Conservation (phyloP, 2,888 invertebrate genomes). For the Seira ritae region DNA sequence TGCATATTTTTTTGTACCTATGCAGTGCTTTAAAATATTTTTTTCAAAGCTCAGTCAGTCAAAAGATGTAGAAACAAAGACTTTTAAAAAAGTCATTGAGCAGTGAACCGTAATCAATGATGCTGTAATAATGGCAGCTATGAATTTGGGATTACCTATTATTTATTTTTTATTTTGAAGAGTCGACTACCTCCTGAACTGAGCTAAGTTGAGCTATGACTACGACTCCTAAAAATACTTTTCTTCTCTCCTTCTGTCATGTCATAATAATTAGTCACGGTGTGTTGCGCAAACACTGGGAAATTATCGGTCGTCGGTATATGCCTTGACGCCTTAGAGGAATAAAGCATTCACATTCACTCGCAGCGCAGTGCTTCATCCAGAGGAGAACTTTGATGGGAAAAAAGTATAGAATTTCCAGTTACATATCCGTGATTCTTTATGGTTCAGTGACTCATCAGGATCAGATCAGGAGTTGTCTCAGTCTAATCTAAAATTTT, state of each 20-base stretch:
- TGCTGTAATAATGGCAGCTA: not conserved
- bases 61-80: too few relatives aligned
- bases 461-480: not conserved
- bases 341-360: not conserved
- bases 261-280: constrained; percentile 11
- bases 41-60: too few relatives aligned
- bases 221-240: not conserved
- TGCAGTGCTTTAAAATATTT: too few relatives aligned
- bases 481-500: too few relatives aligned
- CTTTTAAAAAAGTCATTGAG: not conserved
- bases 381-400: too few relatives aligned
- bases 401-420: not conserved
- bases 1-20: too few relatives aligned
- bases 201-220: not conserved
- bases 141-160: not conserved
- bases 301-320: too few relatives aligned
- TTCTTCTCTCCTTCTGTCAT: not conserved
- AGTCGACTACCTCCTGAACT: not conserved
- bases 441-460: not conserved
- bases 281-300: not conserved
- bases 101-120: not conserved
- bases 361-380: not conserved
- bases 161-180: not conserved
- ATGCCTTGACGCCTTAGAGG: not conserved
- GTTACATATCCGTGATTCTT: not conserved